Evolutionary conservation across 2,888 invertebrate species (phyloP).

Genomic region (Ametastegia equiseti): DNA sequence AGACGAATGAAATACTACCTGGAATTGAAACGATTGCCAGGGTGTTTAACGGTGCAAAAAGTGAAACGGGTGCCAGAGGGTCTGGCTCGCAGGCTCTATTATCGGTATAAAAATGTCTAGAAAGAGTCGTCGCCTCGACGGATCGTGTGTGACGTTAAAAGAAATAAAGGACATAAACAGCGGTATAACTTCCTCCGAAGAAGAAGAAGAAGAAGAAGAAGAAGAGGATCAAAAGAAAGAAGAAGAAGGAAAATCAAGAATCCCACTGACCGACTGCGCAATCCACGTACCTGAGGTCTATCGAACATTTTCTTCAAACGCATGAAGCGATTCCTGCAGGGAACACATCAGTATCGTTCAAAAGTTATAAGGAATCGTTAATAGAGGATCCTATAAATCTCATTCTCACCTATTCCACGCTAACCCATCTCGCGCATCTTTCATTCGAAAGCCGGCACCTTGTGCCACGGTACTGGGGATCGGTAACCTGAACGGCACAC

Average conservation of each 20-base stretch:
- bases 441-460: background rate
- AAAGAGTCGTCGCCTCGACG: constrained; percentile 13
- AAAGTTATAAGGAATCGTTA: constrained; percentile 16
- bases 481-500: background rate
- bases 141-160: constrained; percentile 8
- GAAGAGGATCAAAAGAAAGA: too few species aligned
- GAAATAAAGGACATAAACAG: constrained; percentile 36
- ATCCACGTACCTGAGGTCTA: background rate
- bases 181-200: background rate
- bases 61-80: background rate
- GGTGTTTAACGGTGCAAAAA: constrained; percentile 42
- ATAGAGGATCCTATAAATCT: constrained; percentile 34
- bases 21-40: constrained; percentile 41
- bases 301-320: background rate
- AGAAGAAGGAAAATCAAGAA: background rate
- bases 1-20: constrained; percentile 40
- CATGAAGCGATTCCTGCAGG: constrained; percentile 21
- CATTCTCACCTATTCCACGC: constrained; percentile 7
- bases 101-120: constrained; percentile 31
- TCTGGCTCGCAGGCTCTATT: constrained; percentile 5
- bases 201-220: background rate
- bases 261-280: constrained; percentile 33
- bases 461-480: background rate
- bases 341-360: constrained; percentile 1
- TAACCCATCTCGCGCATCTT: constrained; percentile 9